Evolutionary conservation across 2,888 invertebrate species (phyloP).

Genomic region (Mimachlamys varia): DNA sequence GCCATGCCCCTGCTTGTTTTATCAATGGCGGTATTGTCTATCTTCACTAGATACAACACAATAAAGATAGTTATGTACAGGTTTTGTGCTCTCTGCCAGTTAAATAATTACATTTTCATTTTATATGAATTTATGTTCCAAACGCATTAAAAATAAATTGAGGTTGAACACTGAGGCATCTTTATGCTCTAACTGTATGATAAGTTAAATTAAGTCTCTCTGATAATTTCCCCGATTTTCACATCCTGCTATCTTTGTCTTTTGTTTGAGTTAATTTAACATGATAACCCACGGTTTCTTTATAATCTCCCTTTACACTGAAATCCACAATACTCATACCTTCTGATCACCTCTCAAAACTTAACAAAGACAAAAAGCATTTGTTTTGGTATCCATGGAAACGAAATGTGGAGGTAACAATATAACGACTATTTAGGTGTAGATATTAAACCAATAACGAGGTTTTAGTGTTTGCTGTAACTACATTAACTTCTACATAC

Average conservation of each 20-base stretch:
- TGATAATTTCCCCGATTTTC: neutral
- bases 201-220: neutral
- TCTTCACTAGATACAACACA: neutral
- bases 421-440: neutral
- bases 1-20: neutral
- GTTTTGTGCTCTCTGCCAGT: neutral
- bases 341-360: neutral
- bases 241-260: neutral
- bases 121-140: conserved; percentile 23
- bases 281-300: neutral
- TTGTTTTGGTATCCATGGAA: conserved; percentile 10
- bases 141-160: conserved; percentile 21
- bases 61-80: neutral
- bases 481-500: neutral
- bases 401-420: neutral
- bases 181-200: neutral
- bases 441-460: neutral
- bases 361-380: neutral
- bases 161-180: neutral
- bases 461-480: neutral
- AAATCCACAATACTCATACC: neutral
- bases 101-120: conserved; percentile 31
- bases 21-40: neutral
- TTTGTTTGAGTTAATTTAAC: neutral
- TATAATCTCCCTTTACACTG: neutral